Evolutionary conservation across 2,888 invertebrate species (phyloP), one percentile per base, ranked within the genome.

Genomic region (Leptura quadrifasciata): DNA sequence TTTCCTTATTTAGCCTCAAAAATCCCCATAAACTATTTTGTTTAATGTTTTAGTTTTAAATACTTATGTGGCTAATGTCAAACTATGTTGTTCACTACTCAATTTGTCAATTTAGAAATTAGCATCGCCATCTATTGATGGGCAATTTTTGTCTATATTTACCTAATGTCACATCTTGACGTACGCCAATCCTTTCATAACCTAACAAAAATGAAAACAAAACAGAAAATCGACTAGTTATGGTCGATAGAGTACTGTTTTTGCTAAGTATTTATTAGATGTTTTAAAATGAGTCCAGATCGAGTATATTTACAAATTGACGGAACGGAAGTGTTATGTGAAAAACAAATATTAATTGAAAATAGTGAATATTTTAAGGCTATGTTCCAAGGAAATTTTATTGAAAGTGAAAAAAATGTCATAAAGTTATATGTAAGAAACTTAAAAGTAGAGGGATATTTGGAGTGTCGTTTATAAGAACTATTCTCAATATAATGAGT

Each of bases 331-430:
- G 2, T 84, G 35, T 71, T 63, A 64, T 83, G 82, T 61, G 70
- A 80, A 12, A 83, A 83, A 83, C 54, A 77, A 27, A 76, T 84
- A 27, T 82, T 91, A 64, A 84, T 86, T 17, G 72, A 83, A 72
- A 83, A 89, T 76, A 90, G 90, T 80, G 88, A 89, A 76, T 91
- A 90, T 85, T 91, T 91, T 80, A 85, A 86, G 81, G 90, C 87
- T 6, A 90, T 91, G 90, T 89, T 91, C 74, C 87, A 87, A 72
- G 88, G 89, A 1, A 85, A 88, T 79, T 90, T 90, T 80, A 77
- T 85, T 15, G 90, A 90, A 83, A 86, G 86, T 55, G 76, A 84
- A 39, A 84, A 88, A 82, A 82, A 82, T 35, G 80, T 79, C 55
- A 86, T 90, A 24, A 86, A 83, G 79, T 82, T 90, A 70, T 82